Conservation (phyloP, 2,888 invertebrate species). For the Electrophaes corylata region DNA sequence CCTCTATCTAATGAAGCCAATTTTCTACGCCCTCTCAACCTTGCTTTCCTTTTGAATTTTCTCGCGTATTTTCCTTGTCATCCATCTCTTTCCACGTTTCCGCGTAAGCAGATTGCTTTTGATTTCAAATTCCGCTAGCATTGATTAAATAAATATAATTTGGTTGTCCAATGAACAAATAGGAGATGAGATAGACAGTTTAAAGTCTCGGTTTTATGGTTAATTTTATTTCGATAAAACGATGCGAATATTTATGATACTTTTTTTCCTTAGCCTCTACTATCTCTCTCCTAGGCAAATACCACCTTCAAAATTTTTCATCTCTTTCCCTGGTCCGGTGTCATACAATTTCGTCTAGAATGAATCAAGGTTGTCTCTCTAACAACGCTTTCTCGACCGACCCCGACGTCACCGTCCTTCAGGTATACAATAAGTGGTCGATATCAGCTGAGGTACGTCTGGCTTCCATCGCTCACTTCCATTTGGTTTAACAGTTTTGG, state of each 20-base stretch:
- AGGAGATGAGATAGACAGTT: not conserved
- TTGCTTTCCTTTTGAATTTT: conserved; percentile 79
- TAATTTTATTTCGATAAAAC: not conserved
- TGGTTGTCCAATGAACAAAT: conserved; percentile 41
- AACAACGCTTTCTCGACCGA: not conserved
- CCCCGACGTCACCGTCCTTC: not conserved
- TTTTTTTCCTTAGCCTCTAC: not conserved
- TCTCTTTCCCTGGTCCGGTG: not conserved
- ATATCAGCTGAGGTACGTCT: not conserved
- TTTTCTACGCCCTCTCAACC: conserved; percentile 75
- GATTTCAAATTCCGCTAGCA: conserved; percentile 75
- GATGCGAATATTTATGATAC: no score
- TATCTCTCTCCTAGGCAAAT: no score
- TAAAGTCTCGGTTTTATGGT: not conserved
- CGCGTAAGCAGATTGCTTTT: conserved; percentile 78
- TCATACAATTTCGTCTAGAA: not conserved
- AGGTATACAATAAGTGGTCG: not conserved
- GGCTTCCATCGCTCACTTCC: no score
- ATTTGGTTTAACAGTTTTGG: no score
- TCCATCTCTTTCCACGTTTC: conserved; percentile 77
- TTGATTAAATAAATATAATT: conserved; percentile 71
- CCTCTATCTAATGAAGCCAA: conserved; percentile 82
- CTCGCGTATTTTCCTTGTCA: conserved; percentile 79
- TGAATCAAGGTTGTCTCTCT: not conserved
- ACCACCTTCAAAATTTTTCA: not conserved